Evolutionary conservation across 2,113 vertebrate species (phyloP), one percentile per base, ranked within the genome.

Genomic region (Entelurus aequoreus): DNA sequence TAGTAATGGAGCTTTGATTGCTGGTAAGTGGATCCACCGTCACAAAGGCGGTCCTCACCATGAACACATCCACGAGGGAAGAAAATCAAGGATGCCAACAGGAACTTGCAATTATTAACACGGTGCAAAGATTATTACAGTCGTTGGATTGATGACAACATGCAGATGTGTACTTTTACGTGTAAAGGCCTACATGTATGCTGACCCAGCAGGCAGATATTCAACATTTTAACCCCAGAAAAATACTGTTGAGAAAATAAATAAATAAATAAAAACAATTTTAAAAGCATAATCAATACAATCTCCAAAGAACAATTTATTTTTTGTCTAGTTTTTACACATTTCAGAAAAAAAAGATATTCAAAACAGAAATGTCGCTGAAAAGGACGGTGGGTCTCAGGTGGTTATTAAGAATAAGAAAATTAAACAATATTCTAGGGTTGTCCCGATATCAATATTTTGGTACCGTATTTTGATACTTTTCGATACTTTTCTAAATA

Each of bases 1-100:
- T 81, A 78, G 81, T 89, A 90, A 88, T 82, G 82, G 82, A 79
- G 78, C 82, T 80, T 75, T 68, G 83, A 86, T 84, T 88, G 81
- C 69, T 80, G 66, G 71, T 79, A 85, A 86, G 76, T 80, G 83
- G 80, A 78, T 69, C 74, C 71, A 68, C 62, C 56, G 77, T 79
- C 83, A 78, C 74, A 77, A 72, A 76, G 72, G 63, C 75, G 68
- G 71, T 65, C 40, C 46, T n/a, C 6, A 47, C 50, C 63, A 48
- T 19, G 47, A 9, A 54, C 11, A 44, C n/a, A 46, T 8, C 48
- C 21, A 14, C 40, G 5, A 68, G 10, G 4, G 57, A 37, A 14
- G 57, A 37, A 14, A 66, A 60, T 50, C 12, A 57, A 16, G 52
- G 19, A 37, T 4, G 44, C 36, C 5, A 35, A 42, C n/a, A 54